Conservation (phyloP, 1,140 invertebrate genomes). For the Zaprionus davidi region DNA sequence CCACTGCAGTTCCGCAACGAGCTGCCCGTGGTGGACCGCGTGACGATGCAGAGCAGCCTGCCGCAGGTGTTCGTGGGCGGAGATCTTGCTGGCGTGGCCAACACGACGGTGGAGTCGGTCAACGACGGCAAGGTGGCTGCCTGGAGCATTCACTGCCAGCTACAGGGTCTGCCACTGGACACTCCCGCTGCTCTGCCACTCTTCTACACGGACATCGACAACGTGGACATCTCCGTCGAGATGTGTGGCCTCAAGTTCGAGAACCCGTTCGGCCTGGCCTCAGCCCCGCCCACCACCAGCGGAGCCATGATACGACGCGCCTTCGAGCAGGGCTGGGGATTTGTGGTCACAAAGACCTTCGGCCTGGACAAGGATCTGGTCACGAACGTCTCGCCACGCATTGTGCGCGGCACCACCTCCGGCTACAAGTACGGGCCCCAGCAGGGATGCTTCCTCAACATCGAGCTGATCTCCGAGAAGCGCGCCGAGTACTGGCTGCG, state of each 20-base stretch:
- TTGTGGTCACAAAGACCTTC: conserved; percentile 98
- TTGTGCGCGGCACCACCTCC: conserved; percentile 96
- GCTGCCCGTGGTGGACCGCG: conserved; percentile 68
- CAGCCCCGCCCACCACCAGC: conserved; percentile 97
- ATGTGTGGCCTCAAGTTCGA: conserved; percentile 97
- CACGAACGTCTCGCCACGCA: conserved; percentile 98
- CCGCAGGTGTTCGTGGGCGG: conserved; percentile 96
- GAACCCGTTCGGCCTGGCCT: conserved; percentile 98
- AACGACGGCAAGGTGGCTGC: conserved; percentile 99
- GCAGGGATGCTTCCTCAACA: conserved; percentile 97
- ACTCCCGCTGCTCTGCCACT: conserved; percentile 91
- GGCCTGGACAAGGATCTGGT: conserved; percentile 97
- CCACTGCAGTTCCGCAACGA: conserved; percentile 86
- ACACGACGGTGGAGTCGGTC: conserved; percentile 98
- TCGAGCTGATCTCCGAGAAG: conserved; percentile 99
- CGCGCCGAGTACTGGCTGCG: conserved; percentile 96
- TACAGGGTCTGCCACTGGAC: conserved; percentile 88
- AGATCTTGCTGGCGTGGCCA: conserved; percentile 95
- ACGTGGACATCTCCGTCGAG: conserved; percentile 93
- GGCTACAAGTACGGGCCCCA: conserved; percentile 96
- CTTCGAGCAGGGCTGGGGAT: conserved; percentile 98
- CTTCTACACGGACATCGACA: conserved; percentile 96
- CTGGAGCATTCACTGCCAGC: conserved; percentile 97
- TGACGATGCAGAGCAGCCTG: conserved; percentile 92
- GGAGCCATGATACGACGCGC: conserved; percentile 97